Base-by-base conservation (phyloP, 2,797 vertebrate genomes). In the Pempheris klunzingeri region DNA sequence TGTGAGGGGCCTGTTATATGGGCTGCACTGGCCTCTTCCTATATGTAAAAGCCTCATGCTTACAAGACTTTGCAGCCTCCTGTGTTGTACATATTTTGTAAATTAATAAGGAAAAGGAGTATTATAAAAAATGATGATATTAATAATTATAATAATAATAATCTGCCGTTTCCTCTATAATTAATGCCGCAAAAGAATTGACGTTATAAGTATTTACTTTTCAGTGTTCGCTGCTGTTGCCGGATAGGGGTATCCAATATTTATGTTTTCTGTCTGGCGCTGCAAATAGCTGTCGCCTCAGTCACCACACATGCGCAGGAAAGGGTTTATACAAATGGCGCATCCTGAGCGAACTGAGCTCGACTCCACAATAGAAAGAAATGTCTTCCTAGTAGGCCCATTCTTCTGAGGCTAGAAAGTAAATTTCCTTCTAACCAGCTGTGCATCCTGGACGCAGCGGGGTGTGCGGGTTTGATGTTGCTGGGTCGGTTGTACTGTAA, bases 231-330 rank as follows among this genome's bases (percentile, higher is more conserved):
- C 70, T 72, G 44, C 78, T 74, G 76, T 63, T 76, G 84, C 78
- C 89, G 84, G 85, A 92, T 76, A 84, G 74, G 75, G 82, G 66
- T 74, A 87, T 87, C 78, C 84, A 86, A 28, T 93, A 90, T 93
- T 92, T 93, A 88, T 90, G 64, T 91, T 91, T 93, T 92, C 79
- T 91, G 86, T 80, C 90, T 92, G 80, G 83, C 38, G 61, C 83
- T 89, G 81, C 84, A 92, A 90, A 93, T 91, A 92, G 84, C 86
- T 91, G 86, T 88, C 85, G 76, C 85, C 72, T 80, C 68, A 66
- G 62, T 34, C 85, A 72, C 57, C 55, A 81, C 82, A 83, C 74
- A 88, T 89, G 85, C 78, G 88, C 88, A 87, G 84, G 73, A 66
- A 85, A 87, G 69, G 75, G n/a, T 73, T 61, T 53, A 71, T 67